phyloP scores from a whole-genome alignment of 1,140 invertebrate genomes.

The Danaus melanippus region DNA sequence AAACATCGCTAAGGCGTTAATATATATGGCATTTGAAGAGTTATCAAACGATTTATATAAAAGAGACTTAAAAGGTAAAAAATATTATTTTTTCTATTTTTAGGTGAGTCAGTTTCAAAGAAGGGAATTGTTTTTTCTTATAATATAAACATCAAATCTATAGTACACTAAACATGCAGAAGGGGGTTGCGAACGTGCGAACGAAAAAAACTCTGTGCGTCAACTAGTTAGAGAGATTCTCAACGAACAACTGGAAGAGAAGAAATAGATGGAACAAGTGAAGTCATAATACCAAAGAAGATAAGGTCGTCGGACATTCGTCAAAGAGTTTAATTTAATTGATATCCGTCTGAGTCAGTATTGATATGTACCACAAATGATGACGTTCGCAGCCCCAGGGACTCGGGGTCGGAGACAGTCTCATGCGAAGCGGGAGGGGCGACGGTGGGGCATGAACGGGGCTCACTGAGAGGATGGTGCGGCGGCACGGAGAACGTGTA shows the following conservation, averaged over 20 bases:
- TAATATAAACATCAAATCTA: conserved; percentile 59
- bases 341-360: conserved; percentile 22
- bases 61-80: too few species aligned
- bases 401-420: conserved; percentile 67
- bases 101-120: too few species aligned
- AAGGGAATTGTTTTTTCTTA: background rate
- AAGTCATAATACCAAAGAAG: too few species aligned
- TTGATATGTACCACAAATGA: conserved; percentile 48
- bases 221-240: conserved; percentile 26
- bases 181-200: conserved; percentile 65
- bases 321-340: conserved; percentile 14
- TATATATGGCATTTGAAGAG: too few species aligned
- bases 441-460: conserved; percentile 71
- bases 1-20: too few species aligned
- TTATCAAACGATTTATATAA: too few species aligned
- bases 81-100: too few species aligned
- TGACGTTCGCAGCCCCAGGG: conserved; percentile 64
- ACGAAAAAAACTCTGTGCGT: conserved; percentile 7
- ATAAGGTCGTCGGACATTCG: conserved; percentile 28
- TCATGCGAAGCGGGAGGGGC: conserved; percentile 70
- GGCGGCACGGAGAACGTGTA: conserved; percentile 75
- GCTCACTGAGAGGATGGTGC: conserved; percentile 72
- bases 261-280: background rate
- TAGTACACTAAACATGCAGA: conserved; percentile 62
- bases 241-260: conserved; percentile 22